phyloP scores from a whole-genome alignment of 1,140 invertebrate genomes.

The Berghia stephanieae region DNA sequence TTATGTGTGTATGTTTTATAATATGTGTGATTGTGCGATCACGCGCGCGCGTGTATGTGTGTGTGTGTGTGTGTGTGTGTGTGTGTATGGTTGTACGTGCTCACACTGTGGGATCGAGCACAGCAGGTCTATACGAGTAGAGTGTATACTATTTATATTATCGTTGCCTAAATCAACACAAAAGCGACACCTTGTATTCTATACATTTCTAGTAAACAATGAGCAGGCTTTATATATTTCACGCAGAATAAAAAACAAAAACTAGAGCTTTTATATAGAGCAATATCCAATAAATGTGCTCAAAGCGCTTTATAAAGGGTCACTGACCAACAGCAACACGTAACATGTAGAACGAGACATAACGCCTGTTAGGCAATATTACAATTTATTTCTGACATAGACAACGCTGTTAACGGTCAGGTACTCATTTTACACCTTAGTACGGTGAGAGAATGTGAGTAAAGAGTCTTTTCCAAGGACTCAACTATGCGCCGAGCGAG shows the following conservation, averaged over 20 bases:
- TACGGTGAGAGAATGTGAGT: too few species aligned
- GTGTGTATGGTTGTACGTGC: background rate
- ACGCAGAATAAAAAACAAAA: background rate
- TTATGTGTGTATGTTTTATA: background rate
- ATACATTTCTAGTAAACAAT: background rate
- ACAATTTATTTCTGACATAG: too few species aligned
- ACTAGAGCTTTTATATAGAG: too few species aligned
- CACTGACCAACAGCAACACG: too few species aligned
- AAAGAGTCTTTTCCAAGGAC: too few species aligned
- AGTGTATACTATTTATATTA: background rate
- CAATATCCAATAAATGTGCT: too few species aligned
- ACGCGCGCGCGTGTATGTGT: background rate
- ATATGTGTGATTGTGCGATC: background rate
- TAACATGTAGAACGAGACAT: too few species aligned
- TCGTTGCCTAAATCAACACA: background rate
- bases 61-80: background rate
- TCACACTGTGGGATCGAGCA: background rate
- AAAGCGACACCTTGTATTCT: background rate
- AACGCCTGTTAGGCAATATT: too few species aligned
- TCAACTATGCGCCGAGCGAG: too few species aligned
- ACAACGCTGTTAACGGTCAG: too few species aligned
- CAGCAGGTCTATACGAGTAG: background rate
- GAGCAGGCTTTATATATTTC: background rate
- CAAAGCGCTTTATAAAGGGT: too few species aligned
- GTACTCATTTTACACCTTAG: too few species aligned